Evolutionary conservation across 1,140 invertebrate species (phyloP), one percentile per base, ranked within the genome.

Genomic region (Drosophila subobscura): DNA sequence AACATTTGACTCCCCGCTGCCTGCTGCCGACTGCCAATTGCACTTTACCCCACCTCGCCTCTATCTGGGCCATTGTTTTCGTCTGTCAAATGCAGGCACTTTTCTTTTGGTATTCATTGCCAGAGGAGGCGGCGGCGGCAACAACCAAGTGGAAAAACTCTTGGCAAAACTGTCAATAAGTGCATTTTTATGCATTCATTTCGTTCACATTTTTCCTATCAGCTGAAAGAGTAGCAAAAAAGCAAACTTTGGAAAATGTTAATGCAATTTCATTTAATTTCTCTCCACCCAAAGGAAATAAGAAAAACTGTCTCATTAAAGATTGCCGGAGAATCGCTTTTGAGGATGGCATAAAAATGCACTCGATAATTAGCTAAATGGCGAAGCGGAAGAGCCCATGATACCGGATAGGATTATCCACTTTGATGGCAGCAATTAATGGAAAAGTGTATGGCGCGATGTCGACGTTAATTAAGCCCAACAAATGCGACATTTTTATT

Each of bases 121-220:
- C 22, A 52, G 59, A 67, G 63, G 58, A 45, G 16, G 16, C 16
- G 16, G 16, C 16, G 16, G 59, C 55, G 56, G 54, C 56, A 68
- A 72, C 78, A 70, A 27, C 27, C 46, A 23, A 29, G 22, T 20
- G 60, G 54, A 57, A 73, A 61, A 57, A 72, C 54, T 68, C 8
- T 57, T 54, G 75, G 68, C 58, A 72, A 79, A 86, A 86, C 64
- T 81, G 83, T 77, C 70, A 81, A 81, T 88, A 86, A 78, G 77
- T 64, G 77, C 68, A 86, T 74, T 85, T 81, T 77, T 72, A 77
- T 71, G 77, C 77, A 81, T 65, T 80, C 60, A 73, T 65, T 85
- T 66, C 61, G 63, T 60, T 49, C 37, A 42, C 54, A 63, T 58
- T 85, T 72, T 53, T 73, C 63, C 46, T 60, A 72, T 57, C 58